These are phyloP conservation scores for Bellardia pandia DNA, from an alignment of 2,888 invertebrate species.

Conservation along the genomic window DNA sequence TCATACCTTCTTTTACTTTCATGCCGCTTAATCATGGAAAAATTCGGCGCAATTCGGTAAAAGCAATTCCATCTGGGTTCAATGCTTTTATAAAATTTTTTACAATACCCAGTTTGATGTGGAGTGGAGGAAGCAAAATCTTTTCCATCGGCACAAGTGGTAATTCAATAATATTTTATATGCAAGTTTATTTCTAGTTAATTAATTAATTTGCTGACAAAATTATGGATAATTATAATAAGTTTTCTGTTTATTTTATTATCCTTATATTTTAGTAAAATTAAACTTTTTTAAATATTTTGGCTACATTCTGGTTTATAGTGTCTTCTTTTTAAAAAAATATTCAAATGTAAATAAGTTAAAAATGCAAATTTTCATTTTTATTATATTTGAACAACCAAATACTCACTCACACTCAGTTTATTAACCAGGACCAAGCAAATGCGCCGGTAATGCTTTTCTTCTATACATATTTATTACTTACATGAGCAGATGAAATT, in stretches of 20 bases:
- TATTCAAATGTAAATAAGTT: constrained; percentile 47
- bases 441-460: neutral
- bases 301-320: neutral
- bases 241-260: neutral
- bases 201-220: neutral
- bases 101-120: too few relatives aligned
- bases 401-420: neutral
- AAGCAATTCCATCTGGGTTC: too few relatives aligned
- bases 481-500: constrained; percentile 43
- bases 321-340: constrained; percentile 28
- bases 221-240: neutral
- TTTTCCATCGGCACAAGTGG: too few relatives aligned
- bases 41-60: too few relatives aligned
- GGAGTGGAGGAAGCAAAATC: too few relatives aligned
- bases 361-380: constrained; percentile 53
- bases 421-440: constrained; percentile 1
- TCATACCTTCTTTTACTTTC: too few relatives aligned
- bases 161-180: too few relatives aligned
- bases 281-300: constrained; percentile 1
- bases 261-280: neutral
- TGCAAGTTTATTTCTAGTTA: too few relatives aligned
- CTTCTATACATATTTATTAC: constrained; percentile 13
- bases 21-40: too few relatives aligned
- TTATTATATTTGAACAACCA: constrained; percentile 16
- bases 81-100: too few relatives aligned